Percentiles rank a stretch among this genome's conserved stretches.
Evolutionary conservation across 1,140 invertebrate genomes (phyloP).

Genomic region (Drosophila ambigua): DNA sequence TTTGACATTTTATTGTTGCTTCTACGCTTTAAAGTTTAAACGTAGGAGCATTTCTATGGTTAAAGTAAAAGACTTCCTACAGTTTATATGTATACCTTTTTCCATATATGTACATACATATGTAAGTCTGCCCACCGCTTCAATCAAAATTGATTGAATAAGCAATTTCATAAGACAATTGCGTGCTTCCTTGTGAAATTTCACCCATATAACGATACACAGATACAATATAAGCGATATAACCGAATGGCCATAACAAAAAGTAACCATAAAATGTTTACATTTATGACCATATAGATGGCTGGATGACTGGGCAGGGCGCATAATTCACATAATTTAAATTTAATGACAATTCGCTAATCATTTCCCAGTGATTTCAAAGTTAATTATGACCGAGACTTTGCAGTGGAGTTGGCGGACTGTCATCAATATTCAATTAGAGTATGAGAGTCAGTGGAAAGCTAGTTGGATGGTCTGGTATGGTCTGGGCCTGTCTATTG

Average conservation of each 20-base stretch:
- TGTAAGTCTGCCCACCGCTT: conserved; percentile 3
- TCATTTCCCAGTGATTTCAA: conserved; percentile 43
- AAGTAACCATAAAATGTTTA: conserved; percentile 15
- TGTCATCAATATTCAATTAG: conserved; percentile 66
- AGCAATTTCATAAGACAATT: conserved; percentile 45
- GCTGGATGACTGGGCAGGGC: conserved; percentile 40
- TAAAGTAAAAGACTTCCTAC: conserved; percentile 8
- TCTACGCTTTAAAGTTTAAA: too few species aligned
- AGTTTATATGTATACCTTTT: conserved; percentile 6
- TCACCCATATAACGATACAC: conserved; percentile 32
- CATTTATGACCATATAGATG: conserved; percentile 24
- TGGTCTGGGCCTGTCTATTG: neutral
- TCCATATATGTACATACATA: conserved; percentile 18
- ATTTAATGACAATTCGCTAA: conserved; percentile 57
- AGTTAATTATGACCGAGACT: conserved; percentile 23
- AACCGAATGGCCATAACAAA: conserved; percentile 45
- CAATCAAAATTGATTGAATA: conserved; percentile 46
- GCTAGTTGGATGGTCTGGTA: neutral
- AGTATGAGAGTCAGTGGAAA: conserved; percentile 44
- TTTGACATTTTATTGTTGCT: too few species aligned
- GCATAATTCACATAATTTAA: conserved; percentile 55
- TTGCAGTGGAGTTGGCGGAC: too few species aligned
- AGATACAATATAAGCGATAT: conserved; percentile 34
- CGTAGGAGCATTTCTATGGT: too few species aligned
- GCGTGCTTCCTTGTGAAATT: conserved; percentile 78